A percentile compares a stretch with the other conserved stretches of the same genome.
phyloP scores from a whole-genome alignment of 2,888 invertebrate genomes.

The Parnassius glacialis region DNA sequence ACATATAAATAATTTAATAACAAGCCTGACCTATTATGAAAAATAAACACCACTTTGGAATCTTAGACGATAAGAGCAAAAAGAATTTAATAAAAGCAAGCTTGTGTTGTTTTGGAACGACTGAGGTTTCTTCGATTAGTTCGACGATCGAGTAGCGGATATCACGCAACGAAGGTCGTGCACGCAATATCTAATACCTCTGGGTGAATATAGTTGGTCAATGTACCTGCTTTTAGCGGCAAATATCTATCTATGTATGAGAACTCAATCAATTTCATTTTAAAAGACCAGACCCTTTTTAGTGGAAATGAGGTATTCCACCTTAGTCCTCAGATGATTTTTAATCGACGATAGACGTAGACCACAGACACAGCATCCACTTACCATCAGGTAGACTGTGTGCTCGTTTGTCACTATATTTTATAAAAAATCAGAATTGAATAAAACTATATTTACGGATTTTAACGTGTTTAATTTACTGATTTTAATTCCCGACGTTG shows the following conservation, averaged over 20 bases:
- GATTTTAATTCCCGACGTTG: too few species aligned
- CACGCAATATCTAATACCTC: conserved; percentile 8
- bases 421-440: too few species aligned
- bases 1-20: too few species aligned
- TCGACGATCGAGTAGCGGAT: conserved; percentile 2
- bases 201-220: neutral
- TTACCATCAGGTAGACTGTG: too few species aligned
- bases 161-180: conserved; percentile 11
- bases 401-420: too few species aligned
- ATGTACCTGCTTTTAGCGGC: conserved; percentile 9
- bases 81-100: conserved; percentile 5
- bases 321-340: too few species aligned
- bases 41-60: neutral
- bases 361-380: too few species aligned
- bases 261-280: conserved; percentile 6
- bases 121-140: conserved; percentile 9
- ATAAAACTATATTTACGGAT: too few species aligned
- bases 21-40: neutral
- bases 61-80: neutral
- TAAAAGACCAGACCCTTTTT: neutral
- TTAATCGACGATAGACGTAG: too few species aligned
- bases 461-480: too few species aligned
- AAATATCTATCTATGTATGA: conserved; percentile 4
- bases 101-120: conserved; percentile 4
- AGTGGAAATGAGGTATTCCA: too few species aligned